These are phyloP conservation scores for Gymnopithys bicolor DNA, from an alignment of 2,797 vertebrate genomes.

Conservation along the genomic window DNA sequence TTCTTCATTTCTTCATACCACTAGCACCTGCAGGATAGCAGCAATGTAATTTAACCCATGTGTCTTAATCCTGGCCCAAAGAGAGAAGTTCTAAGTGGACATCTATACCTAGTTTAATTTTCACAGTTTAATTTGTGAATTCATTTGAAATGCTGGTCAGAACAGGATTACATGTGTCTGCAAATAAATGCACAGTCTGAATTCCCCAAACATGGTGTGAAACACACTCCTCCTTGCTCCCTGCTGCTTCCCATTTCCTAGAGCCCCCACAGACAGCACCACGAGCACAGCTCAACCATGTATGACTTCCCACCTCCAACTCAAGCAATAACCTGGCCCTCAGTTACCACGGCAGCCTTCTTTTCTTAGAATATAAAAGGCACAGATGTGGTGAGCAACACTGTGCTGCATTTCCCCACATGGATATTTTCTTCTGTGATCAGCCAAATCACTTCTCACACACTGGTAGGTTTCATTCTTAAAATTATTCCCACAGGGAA, in stretches of 20 bases:
- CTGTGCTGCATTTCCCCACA: not conserved
- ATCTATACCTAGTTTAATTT: not conserved
- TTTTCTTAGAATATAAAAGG: not conserved
- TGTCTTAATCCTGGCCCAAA: not conserved
- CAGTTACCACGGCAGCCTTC: not conserved
- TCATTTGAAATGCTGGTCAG: not conserved
- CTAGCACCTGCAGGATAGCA: not conserved
- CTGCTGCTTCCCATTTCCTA: not conserved
- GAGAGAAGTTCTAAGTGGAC: not conserved
- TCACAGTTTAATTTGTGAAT: not conserved
- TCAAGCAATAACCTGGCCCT: not conserved
- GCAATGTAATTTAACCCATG: not conserved
- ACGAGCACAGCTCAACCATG: not conserved
- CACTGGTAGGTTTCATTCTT: not conserved
- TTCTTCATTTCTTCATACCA: not conserved
- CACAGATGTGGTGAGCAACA: not conserved
- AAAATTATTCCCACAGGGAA: not conserved
- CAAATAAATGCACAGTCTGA: not conserved
- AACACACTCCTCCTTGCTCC: not conserved
- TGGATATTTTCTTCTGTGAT: not conserved
- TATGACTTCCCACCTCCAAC: not conserved
- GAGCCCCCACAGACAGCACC: not conserved
- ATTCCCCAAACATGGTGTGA: not conserved
- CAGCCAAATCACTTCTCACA: not conserved
- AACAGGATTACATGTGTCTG: not conserved